phyloP scores from a whole-genome alignment of 2,888 invertebrate species.

The Chrysolina haemoptera region DNA sequence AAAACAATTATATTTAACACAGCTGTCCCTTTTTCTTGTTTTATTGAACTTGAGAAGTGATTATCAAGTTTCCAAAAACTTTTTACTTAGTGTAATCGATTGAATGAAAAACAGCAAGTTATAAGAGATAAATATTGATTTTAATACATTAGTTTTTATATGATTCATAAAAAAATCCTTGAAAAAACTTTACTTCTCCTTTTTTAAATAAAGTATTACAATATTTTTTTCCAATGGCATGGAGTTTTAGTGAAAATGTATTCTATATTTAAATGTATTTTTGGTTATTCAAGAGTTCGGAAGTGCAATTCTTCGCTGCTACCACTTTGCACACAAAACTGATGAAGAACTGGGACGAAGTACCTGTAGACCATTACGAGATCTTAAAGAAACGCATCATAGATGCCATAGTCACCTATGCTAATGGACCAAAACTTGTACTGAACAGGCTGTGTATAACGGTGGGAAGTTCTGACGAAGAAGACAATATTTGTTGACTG shows the following conservation, averaged over 20 bases:
- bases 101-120: too few species aligned
- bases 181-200: too few species aligned
- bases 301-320: slow-evolving; percentile 95
- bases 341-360: slow-evolving; percentile 89
- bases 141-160: too few species aligned
- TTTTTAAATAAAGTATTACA: not conserved
- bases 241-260: slow-evolving; percentile 16
- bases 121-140: too few species aligned
- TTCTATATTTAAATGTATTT: not conserved
- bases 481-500: slow-evolving; percentile 17
- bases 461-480: slow-evolving; percentile 73
- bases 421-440: slow-evolving; percentile 88
- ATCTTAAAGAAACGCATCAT: slow-evolving; percentile 84
- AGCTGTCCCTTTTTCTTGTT: too few species aligned
- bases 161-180: too few species aligned
- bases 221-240: not conserved
- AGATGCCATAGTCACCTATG: slow-evolving; percentile 82
- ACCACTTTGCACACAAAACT: slow-evolving; percentile 92
- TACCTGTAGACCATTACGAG: slow-evolving; percentile 85
- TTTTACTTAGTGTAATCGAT: too few species aligned
- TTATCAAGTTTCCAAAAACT: too few species aligned
- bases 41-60: too few species aligned
- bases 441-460: slow-evolving; percentile 90
- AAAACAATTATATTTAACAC: slow-evolving; percentile 10
- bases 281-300: slow-evolving; percentile 78